A percentile compares a stretch with the other conserved stretches of the same genome.
Evolutionary conservation across 2,888 invertebrate genomes (phyloP).

Genomic region (Crematogaster levior): DNA sequence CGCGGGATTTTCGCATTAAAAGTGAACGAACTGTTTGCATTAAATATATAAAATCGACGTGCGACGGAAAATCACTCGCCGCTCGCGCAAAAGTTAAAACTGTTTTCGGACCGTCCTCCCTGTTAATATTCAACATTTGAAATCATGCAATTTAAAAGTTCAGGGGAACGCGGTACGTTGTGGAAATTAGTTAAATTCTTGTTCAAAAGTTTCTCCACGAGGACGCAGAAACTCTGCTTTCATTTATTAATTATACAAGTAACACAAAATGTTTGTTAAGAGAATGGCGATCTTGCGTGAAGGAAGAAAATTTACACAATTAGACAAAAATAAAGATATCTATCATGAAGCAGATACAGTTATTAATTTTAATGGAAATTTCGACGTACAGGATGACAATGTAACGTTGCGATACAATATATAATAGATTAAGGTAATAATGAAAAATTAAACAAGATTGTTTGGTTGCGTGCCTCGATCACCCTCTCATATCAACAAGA

Average conservation of each 20-base stretch:
- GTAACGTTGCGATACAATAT: neutral
- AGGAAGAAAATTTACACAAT: neutral
- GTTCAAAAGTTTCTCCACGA: neutral
- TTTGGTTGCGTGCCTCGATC: neutral
- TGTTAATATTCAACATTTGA: conserved; percentile 50
- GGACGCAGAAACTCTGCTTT: neutral
- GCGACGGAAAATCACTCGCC: conserved; percentile 17
- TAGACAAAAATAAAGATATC: neutral
- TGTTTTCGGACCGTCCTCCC: conserved; percentile 14
- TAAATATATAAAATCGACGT: conserved; percentile 39
- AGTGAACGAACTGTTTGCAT: conserved; percentile 33
- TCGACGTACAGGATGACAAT: neutral
- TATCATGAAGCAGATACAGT: neutral
- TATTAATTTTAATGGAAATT: conserved; percentile 17
- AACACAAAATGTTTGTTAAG: neutral
- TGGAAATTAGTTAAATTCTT: conserved; percentile 45
- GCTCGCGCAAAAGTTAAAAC: conserved; percentile 40
- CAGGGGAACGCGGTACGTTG: conserved; percentile 8
- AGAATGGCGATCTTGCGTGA: neutral
- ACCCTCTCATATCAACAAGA: conserved; percentile 36
- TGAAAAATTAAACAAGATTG: conserved; percentile 41
- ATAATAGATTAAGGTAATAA: neutral
- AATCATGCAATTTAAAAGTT: conserved; percentile 50
- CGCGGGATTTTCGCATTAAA: conserved; percentile 32
- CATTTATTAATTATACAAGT: conserved; percentile 24